Evolutionary conservation across 2,888 invertebrate species (phyloP), one percentile per base, ranked within the genome.

Genomic region (Yponomeuta cagnagella): DNA sequence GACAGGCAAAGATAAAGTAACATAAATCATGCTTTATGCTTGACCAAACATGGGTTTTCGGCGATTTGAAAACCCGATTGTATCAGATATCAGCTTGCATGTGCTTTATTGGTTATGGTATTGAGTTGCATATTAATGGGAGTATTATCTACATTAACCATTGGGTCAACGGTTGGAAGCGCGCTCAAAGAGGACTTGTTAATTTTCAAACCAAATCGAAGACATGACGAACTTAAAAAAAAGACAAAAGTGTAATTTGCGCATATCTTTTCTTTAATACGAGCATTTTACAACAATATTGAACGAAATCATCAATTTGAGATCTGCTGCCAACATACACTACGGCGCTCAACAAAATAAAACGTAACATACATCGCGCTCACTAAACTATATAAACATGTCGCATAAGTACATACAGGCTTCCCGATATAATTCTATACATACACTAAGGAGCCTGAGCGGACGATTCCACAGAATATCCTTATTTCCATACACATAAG

Each of bases 251-350:
- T 77, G 76, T 78, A 77, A 82, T 87, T 88, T 88, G 91, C 91
- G 90, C 90, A 91, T 91, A 91, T 91, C 81, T 87, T 90, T 87
- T 90, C 86, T 89, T 92, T 92, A 92, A 92, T 92, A 92, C 90
- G 91, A 90, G 90, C 92, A 91, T 90, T 90, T 90, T 92, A 92
- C 92, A 92, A 92, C 92, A 92, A 91, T 89, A 90, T 89, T 90
- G 90, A 91, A 90, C 89, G 88, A 90, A 91, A 89, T 90, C 89
- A 86, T 90, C 89, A 89, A 84, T 88, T 89, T 92, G 92, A 92
- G 92, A 92, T 92, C 92, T 90, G 91, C 89, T 88, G 91, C 90
- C 91, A 90, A 89, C 91, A 88, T 90, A 90, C 90, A 91, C 91
- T 91, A 92, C 90, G 86, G 91, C 90, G 90, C 89, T 90, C 90